A percentile compares a stretch with the other conserved stretches of the same genome.
phyloP scores from a whole-genome alignment of 2,113 vertebrate genomes.

The Anas platyrhynchos region DNA sequence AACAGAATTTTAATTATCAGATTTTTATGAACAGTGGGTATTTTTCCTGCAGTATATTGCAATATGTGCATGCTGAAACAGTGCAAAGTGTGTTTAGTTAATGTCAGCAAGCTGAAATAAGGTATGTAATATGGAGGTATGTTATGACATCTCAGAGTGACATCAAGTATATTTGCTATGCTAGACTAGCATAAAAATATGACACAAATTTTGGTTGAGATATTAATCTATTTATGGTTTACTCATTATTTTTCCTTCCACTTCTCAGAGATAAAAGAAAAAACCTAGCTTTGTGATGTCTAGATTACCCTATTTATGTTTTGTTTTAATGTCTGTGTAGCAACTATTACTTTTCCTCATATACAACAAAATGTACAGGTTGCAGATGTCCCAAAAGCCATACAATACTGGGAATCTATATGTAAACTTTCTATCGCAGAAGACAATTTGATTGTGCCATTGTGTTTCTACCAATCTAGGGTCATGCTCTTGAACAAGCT shows the following conservation, averaged over 20 bases:
- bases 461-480: conserved; percentile 69
- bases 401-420: neutral
- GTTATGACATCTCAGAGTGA: neutral
- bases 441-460: neutral
- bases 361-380: neutral
- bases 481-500: conserved; percentile 91
- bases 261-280: neutral
- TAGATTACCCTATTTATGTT: neutral
- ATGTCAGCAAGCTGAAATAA: neutral
- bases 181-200: neutral
- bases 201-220: neutral
- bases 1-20: neutral
- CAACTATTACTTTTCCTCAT: neutral
- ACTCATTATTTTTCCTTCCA: neutral
- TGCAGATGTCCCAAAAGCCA: neutral
- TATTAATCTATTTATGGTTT: neutral
- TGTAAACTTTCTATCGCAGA: neutral
- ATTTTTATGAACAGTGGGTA: neutral
- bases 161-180: neutral
- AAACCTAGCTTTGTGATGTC: neutral
- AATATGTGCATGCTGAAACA: neutral
- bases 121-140: neutral
- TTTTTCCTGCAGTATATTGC: rapidly evolving
- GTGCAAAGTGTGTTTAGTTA: neutral
- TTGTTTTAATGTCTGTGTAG: neutral